Base-by-base conservation (phyloP, 2,113 vertebrate species). In the Chaenogobius annularis region DNA sequence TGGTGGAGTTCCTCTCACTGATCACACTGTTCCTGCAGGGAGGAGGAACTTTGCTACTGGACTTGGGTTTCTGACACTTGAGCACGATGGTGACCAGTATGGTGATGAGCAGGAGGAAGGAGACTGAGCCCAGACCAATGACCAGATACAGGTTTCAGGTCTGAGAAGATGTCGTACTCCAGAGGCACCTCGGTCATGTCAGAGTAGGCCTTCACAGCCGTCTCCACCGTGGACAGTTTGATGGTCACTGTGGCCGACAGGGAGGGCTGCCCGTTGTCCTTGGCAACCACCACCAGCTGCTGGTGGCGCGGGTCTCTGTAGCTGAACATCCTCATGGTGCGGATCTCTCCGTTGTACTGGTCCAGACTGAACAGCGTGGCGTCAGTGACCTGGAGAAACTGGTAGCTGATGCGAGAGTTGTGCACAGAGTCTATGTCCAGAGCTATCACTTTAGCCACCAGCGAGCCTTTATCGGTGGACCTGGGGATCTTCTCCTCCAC, bases 201-300 rank as follows among this genome's bases (percentile, higher is more conserved):
- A 70, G 89, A 78, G 72, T 88, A 86, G 70, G 86, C 69, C 72
- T 88, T 91, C 3, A 87, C 77, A 0, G 74, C 87, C 17, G 82
- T 91, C 73, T 90, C 87, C 82, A 89, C 77, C 23, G 87, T 89
- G 72, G 88, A 88, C 75, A 95, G 82, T 67, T 91, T 93, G 23
- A 93, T 92, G 73, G 95, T 93, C 14, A 95, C 91, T 80, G 89
- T 91, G 40, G 89, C 93, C 0, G 95, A 96, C 61, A 96, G 93
- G 7, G 94, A 85, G 0, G 94, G 95, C 37, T 95, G 86, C 13
- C 95, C 95, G 0, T 93, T 82, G 0, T 95, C 95, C 35, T 90
- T 85, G 74, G 94, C 94, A 68, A 94, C 90, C 69, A 95, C 90
- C 48, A 95, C 80, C 64, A 95, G 83, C 7, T 68, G 83, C 80